Evolutionary conservation across 2,113 vertebrate species (phyloP).

Genomic region (Ageneiosus marmoratus): DNA sequence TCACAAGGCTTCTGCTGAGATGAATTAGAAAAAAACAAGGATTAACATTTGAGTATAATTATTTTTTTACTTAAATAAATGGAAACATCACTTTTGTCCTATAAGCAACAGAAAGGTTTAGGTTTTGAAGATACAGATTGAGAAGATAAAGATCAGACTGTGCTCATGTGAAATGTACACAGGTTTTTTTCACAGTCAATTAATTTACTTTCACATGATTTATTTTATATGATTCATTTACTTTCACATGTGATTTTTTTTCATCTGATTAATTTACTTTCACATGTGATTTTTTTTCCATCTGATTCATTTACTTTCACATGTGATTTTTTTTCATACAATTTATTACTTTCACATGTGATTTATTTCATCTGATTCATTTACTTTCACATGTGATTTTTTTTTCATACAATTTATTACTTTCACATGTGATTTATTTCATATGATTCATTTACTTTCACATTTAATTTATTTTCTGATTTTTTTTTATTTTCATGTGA

Average conservation of each 20-base stretch:
- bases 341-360: too few species aligned
- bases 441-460: not conserved
- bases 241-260: not conserved
- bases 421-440: not conserved
- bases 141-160: too few species aligned
- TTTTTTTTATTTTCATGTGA: too few species aligned
- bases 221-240: not conserved
- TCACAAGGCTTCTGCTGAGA: conserved; percentile 18
- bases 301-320: not conserved
- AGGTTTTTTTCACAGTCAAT: not conserved
- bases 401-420: too few species aligned
- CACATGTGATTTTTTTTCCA: not conserved
- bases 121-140: not conserved
- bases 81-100: not conserved
- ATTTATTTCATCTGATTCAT: not conserved
- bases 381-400: not conserved
- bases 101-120: not conserved
- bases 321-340: too few species aligned
- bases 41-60: not conserved
- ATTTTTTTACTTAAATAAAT: not conserved
- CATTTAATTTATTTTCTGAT: too few species aligned
- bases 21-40: not conserved
- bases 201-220: not conserved
- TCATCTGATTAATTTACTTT: not conserved
- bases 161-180: not conserved